Evolutionary conservation across 2,888 invertebrate species (phyloP), one percentile per base, ranked within the genome.

Genomic region (Acanthopleura granulata): DNA sequence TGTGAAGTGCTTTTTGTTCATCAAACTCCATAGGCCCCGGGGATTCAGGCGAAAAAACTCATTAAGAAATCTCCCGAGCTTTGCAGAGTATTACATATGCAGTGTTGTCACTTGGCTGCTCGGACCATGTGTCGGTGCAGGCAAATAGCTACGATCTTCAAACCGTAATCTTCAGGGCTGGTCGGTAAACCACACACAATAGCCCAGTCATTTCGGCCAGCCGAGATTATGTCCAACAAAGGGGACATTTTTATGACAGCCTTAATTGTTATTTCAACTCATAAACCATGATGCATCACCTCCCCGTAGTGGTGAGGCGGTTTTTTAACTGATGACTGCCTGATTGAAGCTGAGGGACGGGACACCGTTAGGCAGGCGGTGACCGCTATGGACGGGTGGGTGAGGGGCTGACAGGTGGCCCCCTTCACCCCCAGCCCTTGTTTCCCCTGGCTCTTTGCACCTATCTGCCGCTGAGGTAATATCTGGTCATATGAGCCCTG

Each of bases 191-290:
- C 66, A 27, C 66, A 66, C 15, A 27, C 15, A 22, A 22, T 57
- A 6, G 16, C 66, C 25, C 25, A 25, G 27, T 27, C 16, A 27
- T 25, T 22, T 22, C 25, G 66, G 29, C 66, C 22, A 22, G 14
- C 22, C 66, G 25, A 27, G 66, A 66, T 66, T 66, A 22, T 66
- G 22, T 27, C 29, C 66, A 66, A 66, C 66, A 66, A 66, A 27
- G 25, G 66, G 25, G 29, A 66, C 66, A 66, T 66, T 66, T 57
- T 66, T 66, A 66, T 66, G 66, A 27, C 22, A 66, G 66, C 29
- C 66, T 66, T 66, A 66, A 66, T 66, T 66, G 66, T 25, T 66
- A 27, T 66, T 66, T 66, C 66, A 66, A 66, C 25, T 66, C 66
- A 66, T 66, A 66, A 66, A 66, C 27, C 29, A 22, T 66, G 66